Base-by-base conservation (phyloP, 2,113 vertebrate genomes). In the Vidua macroura region DNA sequence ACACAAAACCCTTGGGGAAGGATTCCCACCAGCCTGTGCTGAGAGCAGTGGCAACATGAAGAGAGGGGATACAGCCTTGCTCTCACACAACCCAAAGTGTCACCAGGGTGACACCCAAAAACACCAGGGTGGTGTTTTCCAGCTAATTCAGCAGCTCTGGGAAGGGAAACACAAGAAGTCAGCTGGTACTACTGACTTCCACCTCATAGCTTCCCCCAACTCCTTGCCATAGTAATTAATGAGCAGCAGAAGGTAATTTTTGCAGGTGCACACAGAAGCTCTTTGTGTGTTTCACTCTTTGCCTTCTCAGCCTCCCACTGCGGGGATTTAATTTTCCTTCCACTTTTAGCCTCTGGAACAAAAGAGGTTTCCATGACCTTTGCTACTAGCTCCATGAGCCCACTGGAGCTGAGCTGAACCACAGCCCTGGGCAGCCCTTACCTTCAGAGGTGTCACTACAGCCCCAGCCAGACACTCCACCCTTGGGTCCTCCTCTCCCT, bases 321-420 rank as follows among this genome's bases (percentile, higher is more conserved):
- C 9, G 27, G 31, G 17, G 9, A 85, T 92, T 84, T 86, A 64
- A 95, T 90, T 92, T 92, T 97, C 68, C 43, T 96, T 85, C 66
- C 69, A 81, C 9, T 78, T 75, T 91, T 89, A 96, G 63, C 48
- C 46, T 79, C 53, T 67, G 64, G 70, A 96, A 94, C 28, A 93
- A 83, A 93, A 93, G 23, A 77, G 59, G 11, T 66, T 96, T 93
- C 81, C 56, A 25, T 23, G 76, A 88, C 68, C 94, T 87, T 81
- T 92, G 63, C 58, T 84, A 15, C 59, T 67, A 55, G 68, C 41
- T 70, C n/a, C 69, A 27, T 0, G 4, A 88, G n/a, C 43, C 23
- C 25, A 3, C 55, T 1, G 6, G 66, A 68, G 49, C 48, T 3
- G 7, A 75, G 56, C 48, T 2, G 4, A 52, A 43, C 25, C 62